These are phyloP conservation scores for Bombycilla garrulus DNA, from an alignment of 2,113 vertebrate species.

Conservation along the genomic window DNA sequence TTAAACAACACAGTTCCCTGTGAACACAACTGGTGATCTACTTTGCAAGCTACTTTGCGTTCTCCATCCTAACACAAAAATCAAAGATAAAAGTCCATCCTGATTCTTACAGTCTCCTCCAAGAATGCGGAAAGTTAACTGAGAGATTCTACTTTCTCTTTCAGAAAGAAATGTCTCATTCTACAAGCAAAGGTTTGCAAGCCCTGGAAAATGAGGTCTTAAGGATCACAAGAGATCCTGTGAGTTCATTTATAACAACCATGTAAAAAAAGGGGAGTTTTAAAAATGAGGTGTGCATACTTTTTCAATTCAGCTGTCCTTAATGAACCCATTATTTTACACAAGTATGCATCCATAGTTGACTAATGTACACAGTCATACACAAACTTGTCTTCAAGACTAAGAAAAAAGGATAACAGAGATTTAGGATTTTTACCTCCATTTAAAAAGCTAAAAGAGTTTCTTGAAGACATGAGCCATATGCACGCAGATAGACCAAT, in stretches of 20 bases:
- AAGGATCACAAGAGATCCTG: neutral
- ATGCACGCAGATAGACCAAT: accelerated
- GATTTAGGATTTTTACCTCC: neutral
- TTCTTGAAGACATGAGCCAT: neutral
- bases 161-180: neutral
- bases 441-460: neutral
- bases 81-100: neutral
- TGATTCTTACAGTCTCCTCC: neutral
- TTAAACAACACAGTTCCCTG: neutral
- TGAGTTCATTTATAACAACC: neutral
- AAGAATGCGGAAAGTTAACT: neutral
- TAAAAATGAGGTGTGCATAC: neutral
- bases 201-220: neutral
- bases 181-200: neutral
- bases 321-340: neutral
- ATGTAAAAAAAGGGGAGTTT: neutral
- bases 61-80: neutral
- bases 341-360: neutral
- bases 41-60: neutral
- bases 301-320: neutral
- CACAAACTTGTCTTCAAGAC: neutral
- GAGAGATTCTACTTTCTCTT: neutral
- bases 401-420: neutral
- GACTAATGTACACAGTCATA: neutral
- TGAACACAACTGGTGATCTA: neutral